These are phyloP conservation scores for zebrafish (Danio rerio) DNA, from an alignment of 2,113 vertebrate genomes.

Conservation along the genomic window GRCz12tu NC_133178.1:36858501-36859000, in stretches of 20 bases:
- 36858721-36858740: not conserved
- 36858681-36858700: not conserved
- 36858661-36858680: not conserved
- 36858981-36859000: too few relatives aligned
- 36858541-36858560: slow-evolving; percentile 49
- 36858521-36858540: slow-evolving; percentile 46
- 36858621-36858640: not conserved
- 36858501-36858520: not conserved
- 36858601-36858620: slow-evolving; percentile 15
- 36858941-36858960: too few relatives aligned
- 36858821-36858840: not conserved
- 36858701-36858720: not conserved
- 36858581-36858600: not conserved
- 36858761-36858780: too few relatives aligned
- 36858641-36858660: not conserved
- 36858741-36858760: not conserved
- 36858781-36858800: too few relatives aligned
- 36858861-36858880: too few relatives aligned
- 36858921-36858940: too few relatives aligned
- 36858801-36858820: not conserved
- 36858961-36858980: too few relatives aligned
- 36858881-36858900: too few relatives aligned
- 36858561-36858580: slow-evolving; percentile 10
- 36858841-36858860: too few relatives aligned
- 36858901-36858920: too few relatives aligned